Conservation (phyloP, 2,888 invertebrate genomes). For the Vesta saturnalis region DNA sequence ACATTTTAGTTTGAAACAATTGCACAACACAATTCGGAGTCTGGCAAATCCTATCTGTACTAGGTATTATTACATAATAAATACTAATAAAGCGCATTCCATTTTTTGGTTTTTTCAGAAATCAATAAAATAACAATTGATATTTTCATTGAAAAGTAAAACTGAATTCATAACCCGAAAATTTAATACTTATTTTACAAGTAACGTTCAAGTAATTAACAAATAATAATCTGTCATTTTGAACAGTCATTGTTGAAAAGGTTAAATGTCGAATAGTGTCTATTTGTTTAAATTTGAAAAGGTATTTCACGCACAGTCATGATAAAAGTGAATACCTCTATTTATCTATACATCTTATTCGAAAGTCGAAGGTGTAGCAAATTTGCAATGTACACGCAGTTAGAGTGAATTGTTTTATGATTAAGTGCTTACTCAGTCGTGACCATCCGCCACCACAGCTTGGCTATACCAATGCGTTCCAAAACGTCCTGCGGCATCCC, state of each 20-base stretch:
- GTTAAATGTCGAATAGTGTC: constrained; percentile 15
- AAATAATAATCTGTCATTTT: too few relatives aligned
- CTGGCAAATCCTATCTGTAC: too few relatives aligned
- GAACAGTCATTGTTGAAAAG: constrained; percentile 5
- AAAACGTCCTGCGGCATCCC: constrained; percentile 49
- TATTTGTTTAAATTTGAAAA: constrained; percentile 21
- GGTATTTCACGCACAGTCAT: constrained; percentile 31
- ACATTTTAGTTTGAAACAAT: too few relatives aligned
- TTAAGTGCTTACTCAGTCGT: constrained; percentile 55
- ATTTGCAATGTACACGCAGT: constrained; percentile 47
- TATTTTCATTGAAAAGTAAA: too few relatives aligned
- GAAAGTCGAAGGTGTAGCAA: constrained; percentile 46
- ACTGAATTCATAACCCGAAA: too few relatives aligned
- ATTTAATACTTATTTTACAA: too few relatives aligned
- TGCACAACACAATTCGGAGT: too few relatives aligned
- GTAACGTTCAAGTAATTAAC: too few relatives aligned
- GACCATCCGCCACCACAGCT: constrained; percentile 48
- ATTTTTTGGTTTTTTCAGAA: too few relatives aligned
- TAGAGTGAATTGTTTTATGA: constrained; percentile 54
- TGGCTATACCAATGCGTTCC: constrained; percentile 42
- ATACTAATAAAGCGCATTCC: too few relatives aligned
- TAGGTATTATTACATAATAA: too few relatives aligned
- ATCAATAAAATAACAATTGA: too few relatives aligned
- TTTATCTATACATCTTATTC: constrained; percentile 45
- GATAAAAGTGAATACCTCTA: constrained; percentile 39